Base-by-base conservation (phyloP, 2,888 invertebrate genomes). In the Syrphus vitripennis region DNA sequence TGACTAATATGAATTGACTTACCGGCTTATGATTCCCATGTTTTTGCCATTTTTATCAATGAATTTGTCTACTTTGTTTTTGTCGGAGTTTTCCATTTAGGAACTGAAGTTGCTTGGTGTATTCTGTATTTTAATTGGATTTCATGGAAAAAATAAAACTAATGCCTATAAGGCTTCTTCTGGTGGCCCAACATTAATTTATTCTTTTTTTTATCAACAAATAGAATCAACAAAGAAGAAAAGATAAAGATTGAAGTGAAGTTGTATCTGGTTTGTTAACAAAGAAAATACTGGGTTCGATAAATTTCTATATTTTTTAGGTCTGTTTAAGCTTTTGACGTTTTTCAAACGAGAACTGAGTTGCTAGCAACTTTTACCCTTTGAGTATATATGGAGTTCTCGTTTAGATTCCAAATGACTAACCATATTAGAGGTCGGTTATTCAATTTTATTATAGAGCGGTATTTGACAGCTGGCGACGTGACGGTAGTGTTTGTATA, bases 21-120 rank as follows among this genome's bases (percentile, higher is more conserved):
- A 88, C 88, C 88, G 84, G 67, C 82, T 86, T 21, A 80, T 75
- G n/a, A 88, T 84, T 14, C 86, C 87, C 45, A 87, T 76, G 29
- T 63, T 71, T 29, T 87, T 87, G 7, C 84, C 81, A 72, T 87
- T 88, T 67, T 71, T 74, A 21, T 87, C 86, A 16, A 87, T 61
- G 3, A 19, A 61, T 69, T 88, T 88, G 24, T 78, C 70, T 26
- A 77, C 9, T 42, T 29, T 67, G 16, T 5, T 57, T 12, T 37
- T 50, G 9, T 63, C 55, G 5, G 31, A 26, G 10, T 5, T 67
- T 16, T 65, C 75, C 79, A 83, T 80, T 19, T 10, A 55, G 37
- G 2, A 19, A 31, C 24, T 3, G 1, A 26, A 50, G 1, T 26
- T 50, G 26, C 24, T 48, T 45, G 6, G 29, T 29, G 9, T 48